Evolutionary conservation across 2,113 vertebrate species (phyloP).

Genomic region (Condylura cristata): DNA sequence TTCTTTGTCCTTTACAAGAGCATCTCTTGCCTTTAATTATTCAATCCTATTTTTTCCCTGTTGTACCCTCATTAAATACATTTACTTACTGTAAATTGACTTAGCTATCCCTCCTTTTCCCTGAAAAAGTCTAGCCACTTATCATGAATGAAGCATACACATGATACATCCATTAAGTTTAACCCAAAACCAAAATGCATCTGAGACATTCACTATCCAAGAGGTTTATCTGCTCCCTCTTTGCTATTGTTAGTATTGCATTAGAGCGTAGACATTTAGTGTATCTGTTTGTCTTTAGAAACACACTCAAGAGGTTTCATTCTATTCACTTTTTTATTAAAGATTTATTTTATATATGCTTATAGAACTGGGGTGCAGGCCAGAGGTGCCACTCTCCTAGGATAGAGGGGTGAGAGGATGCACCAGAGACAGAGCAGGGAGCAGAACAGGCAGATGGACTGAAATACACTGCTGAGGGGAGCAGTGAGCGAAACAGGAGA

Average conservation of each 20-base stretch:
- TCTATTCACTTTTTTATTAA: not conserved
- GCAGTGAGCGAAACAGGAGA: too few species aligned
- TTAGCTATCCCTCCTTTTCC: not conserved
- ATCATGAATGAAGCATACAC: not conserved
- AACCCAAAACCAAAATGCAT: not conserved
- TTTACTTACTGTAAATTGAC: not conserved
- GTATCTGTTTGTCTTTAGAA: not conserved
- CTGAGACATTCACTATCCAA: not conserved
- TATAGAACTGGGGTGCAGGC: too few species aligned
- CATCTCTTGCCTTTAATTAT: too few species aligned
- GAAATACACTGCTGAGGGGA: too few species aligned
- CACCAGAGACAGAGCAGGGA: too few species aligned
- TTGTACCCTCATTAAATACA: not conserved
- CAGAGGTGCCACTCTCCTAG: too few species aligned
- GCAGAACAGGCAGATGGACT: too few species aligned
- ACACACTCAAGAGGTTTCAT: not conserved
- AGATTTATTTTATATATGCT: too few species aligned
- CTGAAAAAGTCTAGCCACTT: not conserved
- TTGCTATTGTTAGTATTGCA: not conserved
- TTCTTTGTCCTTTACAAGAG: not conserved
- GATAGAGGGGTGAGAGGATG: too few species aligned
- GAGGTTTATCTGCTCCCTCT: not conserved
- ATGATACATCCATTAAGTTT: not conserved
- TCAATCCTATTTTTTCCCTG: too few species aligned
- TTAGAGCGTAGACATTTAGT: not conserved